Evolutionary conservation across 2,888 invertebrate genomes (phyloP).

Genomic region (Drosophila borborema): DNA sequence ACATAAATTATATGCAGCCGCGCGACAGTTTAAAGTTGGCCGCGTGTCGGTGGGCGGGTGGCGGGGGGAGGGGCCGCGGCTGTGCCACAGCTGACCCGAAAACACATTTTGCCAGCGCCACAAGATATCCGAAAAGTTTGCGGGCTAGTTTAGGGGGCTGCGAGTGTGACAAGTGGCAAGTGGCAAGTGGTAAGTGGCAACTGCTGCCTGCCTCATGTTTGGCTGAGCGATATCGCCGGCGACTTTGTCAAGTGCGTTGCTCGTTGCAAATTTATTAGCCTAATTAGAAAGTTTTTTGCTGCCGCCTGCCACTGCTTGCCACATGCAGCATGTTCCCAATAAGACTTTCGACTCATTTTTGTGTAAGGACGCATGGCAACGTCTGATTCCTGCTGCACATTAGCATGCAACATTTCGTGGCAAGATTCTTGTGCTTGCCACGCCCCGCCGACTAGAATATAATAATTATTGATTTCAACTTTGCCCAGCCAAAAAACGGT

Average conservation of each 20-base stretch:
- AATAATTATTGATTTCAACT: conserved; percentile 77
- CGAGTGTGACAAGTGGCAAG: background rate
- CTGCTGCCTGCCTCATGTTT: conserved; percentile 54
- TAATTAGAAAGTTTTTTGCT: conserved; percentile 83
- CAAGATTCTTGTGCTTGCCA: conserved; percentile 73
- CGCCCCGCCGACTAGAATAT: conserved; percentile 52
- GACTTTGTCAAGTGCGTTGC: conserved; percentile 76
- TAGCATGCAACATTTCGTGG: conserved; percentile 75
- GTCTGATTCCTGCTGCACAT: conserved; percentile 70
- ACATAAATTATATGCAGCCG: conserved; percentile 78
- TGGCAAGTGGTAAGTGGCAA: background rate
- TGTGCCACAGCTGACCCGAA: conserved; percentile 80
- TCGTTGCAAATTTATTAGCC: conserved; percentile 80
- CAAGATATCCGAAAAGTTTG: conserved; percentile 71
- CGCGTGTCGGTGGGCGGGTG: background rate
- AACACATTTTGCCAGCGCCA: conserved; percentile 78
- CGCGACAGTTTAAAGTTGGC: conserved; percentile 8
- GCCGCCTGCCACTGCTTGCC: conserved; percentile 37
- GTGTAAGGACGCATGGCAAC: conserved; percentile 53
- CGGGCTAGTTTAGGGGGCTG: conserved; percentile 5
- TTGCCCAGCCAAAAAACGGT: conserved; percentile 37
- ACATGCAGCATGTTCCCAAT: background rate
- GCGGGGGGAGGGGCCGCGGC: background rate
- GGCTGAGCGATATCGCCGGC: conserved; percentile 57
- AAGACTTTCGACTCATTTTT: conserved; percentile 20